Evolutionary conservation across 2,888 invertebrate species (phyloP).

Genomic region (Spodoptera picta): DNA sequence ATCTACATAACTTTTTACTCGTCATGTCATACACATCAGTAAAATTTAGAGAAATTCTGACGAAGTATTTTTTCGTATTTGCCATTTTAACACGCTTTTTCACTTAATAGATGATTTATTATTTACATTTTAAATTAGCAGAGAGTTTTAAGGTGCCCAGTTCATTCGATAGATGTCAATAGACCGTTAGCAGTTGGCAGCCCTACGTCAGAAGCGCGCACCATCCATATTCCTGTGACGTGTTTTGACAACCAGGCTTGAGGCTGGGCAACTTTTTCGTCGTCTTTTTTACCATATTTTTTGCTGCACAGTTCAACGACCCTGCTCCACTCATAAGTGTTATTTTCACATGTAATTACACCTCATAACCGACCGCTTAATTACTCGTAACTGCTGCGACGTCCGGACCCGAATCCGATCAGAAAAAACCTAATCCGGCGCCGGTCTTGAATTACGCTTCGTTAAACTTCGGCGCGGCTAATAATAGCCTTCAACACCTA

Average conservation of each 20-base stretch:
- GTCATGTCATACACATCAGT: conserved; percentile 10
- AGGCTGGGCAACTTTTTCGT: conserved; percentile 71
- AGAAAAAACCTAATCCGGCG: conserved; percentile 77
- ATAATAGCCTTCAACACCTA: conserved; percentile 62
- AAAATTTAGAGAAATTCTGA: conserved; percentile 13
- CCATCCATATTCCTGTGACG: conserved; percentile 86
- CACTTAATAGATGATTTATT: not conserved
- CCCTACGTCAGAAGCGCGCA: conserved; percentile 59
- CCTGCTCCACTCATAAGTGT: conserved; percentile 70
- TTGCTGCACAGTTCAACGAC: conserved; percentile 74
- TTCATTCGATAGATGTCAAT: conserved; percentile 1
- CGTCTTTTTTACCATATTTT: conserved; percentile 71
- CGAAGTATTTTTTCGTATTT: not conserved
- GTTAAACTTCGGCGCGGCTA: conserved; percentile 72
- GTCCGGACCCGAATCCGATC: conserved; percentile 69
- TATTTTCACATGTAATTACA: conserved; percentile 84
- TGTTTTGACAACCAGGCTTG: conserved; percentile 80
- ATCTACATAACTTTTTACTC: not conserved
- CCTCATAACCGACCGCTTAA: conserved; percentile 81
- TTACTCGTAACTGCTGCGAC: conserved; percentile 81
- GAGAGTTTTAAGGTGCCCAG: not conserved
- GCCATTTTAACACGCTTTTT: not conserved
- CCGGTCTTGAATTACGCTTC: conserved; percentile 76
- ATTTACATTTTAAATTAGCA: not conserved
- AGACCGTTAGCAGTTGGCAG: conserved; percentile 42